These are phyloP conservation scores for Morpho deidamia DNA, from an alignment of 2,888 invertebrate species.

Conservation along the genomic window DNA sequence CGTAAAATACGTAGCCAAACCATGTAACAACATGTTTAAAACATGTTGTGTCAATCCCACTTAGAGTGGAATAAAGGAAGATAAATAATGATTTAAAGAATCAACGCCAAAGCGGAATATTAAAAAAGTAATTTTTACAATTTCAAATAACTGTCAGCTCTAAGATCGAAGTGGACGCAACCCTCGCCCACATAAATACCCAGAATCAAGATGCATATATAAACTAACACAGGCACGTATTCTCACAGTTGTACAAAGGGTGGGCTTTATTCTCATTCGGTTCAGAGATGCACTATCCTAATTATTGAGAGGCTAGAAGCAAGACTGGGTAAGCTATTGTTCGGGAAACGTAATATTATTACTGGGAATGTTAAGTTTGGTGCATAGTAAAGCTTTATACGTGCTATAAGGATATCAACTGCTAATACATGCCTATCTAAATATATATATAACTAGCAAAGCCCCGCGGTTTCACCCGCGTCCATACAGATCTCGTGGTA, in stretches of 20 bases:
- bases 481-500: too few species aligned
- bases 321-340: constrained; percentile 49
- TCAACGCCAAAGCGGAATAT: too few species aligned
- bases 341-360: constrained; percentile 40
- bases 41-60: too few species aligned
- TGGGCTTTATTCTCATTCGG: constrained; percentile 73
- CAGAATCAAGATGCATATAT: constrained; percentile 56
- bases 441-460: too few species aligned
- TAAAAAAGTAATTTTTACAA: too few species aligned
- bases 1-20: too few species aligned
- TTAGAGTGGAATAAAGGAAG: too few species aligned
- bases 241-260: constrained; percentile 54
- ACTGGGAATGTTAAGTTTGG: constrained; percentile 30
- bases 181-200: constrained; percentile 43
- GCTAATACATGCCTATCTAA: neutral
- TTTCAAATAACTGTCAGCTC: neutral
- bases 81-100: too few species aligned
- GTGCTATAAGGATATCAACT: neutral
- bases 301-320: constrained; percentile 65
- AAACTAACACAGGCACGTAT: constrained; percentile 37
- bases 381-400: constrained; percentile 13
- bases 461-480: too few species aligned
- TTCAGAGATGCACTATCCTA: constrained; percentile 82
- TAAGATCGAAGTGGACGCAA: constrained; percentile 20
- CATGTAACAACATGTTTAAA: too few species aligned